Conservation (phyloP, 2,888 invertebrate genomes). For the Camptogramma bilineatum region DNA sequence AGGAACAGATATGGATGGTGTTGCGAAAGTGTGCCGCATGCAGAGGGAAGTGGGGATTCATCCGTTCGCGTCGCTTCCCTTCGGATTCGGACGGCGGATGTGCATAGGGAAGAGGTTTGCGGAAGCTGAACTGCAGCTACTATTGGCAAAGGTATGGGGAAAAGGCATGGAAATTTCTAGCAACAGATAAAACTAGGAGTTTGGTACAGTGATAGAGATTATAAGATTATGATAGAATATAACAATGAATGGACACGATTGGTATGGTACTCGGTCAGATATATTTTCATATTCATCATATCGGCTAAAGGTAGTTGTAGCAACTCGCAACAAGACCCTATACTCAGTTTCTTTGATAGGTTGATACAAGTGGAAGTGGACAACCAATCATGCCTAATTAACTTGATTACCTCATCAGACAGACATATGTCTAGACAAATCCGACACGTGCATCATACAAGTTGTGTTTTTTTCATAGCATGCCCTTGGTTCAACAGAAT, state of each 20-base stretch:
- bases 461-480: conserved; percentile 5
- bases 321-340: neutral
- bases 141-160: conserved; percentile 88
- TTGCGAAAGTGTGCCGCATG: conserved; percentile 60
- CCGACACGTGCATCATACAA: neutral
- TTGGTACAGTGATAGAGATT: too few relatives aligned
- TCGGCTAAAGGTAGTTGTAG: neutral
- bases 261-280: too few relatives aligned
- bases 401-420: conserved; percentile 15
- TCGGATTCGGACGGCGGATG: conserved; percentile 91
- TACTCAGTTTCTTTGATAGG: neutral
- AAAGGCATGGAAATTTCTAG: neutral
- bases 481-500: conserved; percentile 27
- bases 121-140: conserved; percentile 90
- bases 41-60: conserved; percentile 87
- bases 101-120: conserved; percentile 93
- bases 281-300: too few relatives aligned
- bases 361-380: neutral
- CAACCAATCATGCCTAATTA: conserved; percentile 11
- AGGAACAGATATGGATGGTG: conserved; percentile 44
- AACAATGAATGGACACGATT: too few relatives aligned
- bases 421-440: conserved; percentile 14
- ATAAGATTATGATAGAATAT: too few relatives aligned
- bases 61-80: conserved; percentile 90
- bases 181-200: too few relatives aligned